Evolutionary conservation across 37 sponge, comb jelly and placozoan species (phyloP).

Genomic region (Aplysina aerophoba): DNA sequence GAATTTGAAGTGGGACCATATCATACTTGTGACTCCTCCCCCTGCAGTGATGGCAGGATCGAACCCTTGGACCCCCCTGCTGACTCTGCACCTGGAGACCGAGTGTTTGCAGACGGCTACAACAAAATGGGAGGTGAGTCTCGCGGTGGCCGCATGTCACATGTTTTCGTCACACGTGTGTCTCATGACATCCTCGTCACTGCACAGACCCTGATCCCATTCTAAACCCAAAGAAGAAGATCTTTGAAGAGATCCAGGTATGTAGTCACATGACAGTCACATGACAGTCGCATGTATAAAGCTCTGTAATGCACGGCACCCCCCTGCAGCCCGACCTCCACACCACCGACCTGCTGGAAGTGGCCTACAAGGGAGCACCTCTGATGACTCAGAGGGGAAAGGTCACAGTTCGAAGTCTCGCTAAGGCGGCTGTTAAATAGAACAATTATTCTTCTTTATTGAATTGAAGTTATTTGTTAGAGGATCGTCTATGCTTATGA

Average conservation of each 20-base stretch:
- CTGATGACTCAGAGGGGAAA: conserved; percentile 51
- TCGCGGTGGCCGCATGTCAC: background rate
- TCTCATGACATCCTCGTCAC: background rate
- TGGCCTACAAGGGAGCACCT: conserved; percentile 57
- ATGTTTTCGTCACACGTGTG: conserved; percentile 2
- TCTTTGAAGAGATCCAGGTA: conserved; percentile 92
- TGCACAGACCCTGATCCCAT: conserved; percentile 73
- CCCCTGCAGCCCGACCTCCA: conserved; percentile 53
- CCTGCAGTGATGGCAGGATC: conserved; percentile 68
- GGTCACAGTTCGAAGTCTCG: conserved; percentile 47
- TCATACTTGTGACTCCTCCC: conserved; percentile 20
- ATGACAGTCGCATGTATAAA: background rate
- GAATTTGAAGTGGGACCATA: background rate
- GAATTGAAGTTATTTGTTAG: no score
- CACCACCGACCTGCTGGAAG: conserved; percentile 24
- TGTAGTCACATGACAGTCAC: conserved; percentile 13
- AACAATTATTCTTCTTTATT: no score
- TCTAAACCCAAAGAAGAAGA: conserved; percentile 94
- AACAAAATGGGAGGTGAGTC: conserved; percentile 50
- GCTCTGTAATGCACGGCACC: background rate
- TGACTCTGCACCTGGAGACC: conserved; percentile 77
- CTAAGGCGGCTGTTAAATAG: conserved; percentile 60
- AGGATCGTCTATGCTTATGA: no score
- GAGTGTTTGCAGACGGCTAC: conserved; percentile 77
- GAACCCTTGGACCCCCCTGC: conserved; percentile 77